Evolutionary conservation across 2,113 vertebrate species (phyloP), one percentile per base, ranked within the genome.

Genomic region (Cebidichthys violaceus): DNA sequence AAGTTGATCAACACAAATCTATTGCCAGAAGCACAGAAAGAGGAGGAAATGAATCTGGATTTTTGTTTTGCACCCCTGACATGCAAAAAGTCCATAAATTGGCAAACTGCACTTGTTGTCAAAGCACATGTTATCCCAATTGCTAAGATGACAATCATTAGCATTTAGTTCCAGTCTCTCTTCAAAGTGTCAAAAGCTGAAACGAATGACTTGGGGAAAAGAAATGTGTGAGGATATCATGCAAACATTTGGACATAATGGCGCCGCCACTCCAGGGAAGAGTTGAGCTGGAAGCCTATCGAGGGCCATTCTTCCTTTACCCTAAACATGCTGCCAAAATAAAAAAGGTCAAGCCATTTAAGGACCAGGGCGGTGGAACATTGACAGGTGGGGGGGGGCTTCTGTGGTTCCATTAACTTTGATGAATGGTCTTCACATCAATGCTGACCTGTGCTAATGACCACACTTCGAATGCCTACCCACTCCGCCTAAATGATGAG

Each of bases 281-380:
- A 80, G 60, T 39, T 68, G 20, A 68, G 65, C 52, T 61, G 27
- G 55, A 66, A 73, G 47, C 17, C 43, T 43, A 69, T 54, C 31
- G 17, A 50, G 20, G 54, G 82, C 73, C 78, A 45, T 73, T 83
- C 75, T 68, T 71, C 67, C 62, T 83, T 87, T 82, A 82, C 81
- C 85, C 50, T 79, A 77, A 59, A 90, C 91, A 94, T 90, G 86
- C 90, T 89, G 86, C 72, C 65, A 74, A 72, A 79, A 75, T 79
- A 91, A 93, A 55, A n/a, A 65, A 93, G 91, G 88, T 93, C 90
- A 89, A 73, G 73, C 45, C 74, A 69, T 85, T 82, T 72, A 71
- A 81, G 70, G 24, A 35, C 61, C 64, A 80, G 18, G 33, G 79
- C 69, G n/a, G 67, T 67, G 52, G 62, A 67, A 57, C 24, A 22